These are phyloP conservation scores for Alethe diademata DNA, from an alignment of 2,113 vertebrate species.

Conservation along the genomic window DNA sequence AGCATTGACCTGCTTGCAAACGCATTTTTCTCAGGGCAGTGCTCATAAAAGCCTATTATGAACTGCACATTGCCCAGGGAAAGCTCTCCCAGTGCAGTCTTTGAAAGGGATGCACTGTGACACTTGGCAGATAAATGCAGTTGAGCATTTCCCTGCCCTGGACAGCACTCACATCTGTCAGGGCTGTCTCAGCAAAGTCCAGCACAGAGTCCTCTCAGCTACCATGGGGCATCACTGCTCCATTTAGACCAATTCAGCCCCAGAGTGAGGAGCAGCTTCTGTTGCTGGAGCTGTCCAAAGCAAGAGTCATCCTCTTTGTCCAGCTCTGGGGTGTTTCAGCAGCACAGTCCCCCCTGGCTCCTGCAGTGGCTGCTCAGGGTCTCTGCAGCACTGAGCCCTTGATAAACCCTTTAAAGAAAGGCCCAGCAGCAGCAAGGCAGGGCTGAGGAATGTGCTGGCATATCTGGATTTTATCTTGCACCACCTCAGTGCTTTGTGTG, in stretches of 20 bases:
- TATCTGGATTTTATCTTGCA: neutral
- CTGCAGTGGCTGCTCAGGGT: neutral
- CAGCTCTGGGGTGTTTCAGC: neutral
- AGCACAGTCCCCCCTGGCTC: neutral
- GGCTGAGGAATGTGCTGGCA: neutral
- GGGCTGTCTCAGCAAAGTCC: neutral
- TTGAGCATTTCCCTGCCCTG: neutral
- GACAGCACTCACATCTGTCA: neutral
- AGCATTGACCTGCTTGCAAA: slow-evolving; percentile 7
- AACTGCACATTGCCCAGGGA: neutral
- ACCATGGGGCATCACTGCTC: neutral
- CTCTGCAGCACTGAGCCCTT: neutral
- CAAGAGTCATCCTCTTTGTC: neutral
- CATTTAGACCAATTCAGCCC: neutral
- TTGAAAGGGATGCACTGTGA: neutral
- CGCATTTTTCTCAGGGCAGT: neutral
- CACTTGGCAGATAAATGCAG: slow-evolving; percentile 2
- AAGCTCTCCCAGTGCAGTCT: neutral
- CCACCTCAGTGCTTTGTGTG: neutral
- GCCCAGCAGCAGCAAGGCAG: neutral
- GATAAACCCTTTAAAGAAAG: neutral
- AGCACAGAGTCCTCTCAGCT: neutral
- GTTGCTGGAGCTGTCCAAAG: neutral
- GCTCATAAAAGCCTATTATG: neutral
- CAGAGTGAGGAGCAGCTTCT: neutral